A percentile compares a stretch with the other conserved stretches of the same genome.
Evolutionary conservation across 2,113 vertebrate species (phyloP).

Genomic region (Prionailurus viverrinus): DNA sequence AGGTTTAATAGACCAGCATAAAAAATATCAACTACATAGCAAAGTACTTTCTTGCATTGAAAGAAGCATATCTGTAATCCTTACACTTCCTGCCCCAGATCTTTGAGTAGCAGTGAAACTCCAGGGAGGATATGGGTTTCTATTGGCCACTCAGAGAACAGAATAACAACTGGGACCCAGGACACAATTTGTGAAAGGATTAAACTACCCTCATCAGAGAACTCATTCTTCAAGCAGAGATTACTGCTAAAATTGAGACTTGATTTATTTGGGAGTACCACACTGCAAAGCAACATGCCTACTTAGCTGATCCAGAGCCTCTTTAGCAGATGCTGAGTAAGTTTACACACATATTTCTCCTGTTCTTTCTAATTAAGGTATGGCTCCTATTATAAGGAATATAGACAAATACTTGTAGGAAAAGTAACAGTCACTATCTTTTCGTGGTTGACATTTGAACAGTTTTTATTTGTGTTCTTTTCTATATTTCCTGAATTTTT

Average conservation of each 20-base stretch:
- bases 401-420: neutral
- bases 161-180: slow-evolving; percentile 8
- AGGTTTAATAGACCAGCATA: neutral
- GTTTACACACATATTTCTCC: neutral
- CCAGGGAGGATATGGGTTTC: slow-evolving; percentile 28
- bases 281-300: neutral
- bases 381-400: neutral
- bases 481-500: slow-evolving; percentile 43
- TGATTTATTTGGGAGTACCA: neutral
- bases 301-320: neutral
- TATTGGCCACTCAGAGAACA: neutral
- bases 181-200: neutral
- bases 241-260: neutral
- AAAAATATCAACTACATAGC: slow-evolving; percentile 36
- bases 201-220: neutral
- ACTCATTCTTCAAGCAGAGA: neutral
- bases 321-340: neutral
- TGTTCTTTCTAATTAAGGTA: neutral
- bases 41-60: slow-evolving; percentile 15
- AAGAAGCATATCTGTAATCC: neutral
- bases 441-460: neutral
- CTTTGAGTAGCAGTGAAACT: neutral
- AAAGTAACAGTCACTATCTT: slow-evolving; percentile 57
- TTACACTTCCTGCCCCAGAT: neutral
- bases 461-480: slow-evolving; percentile 44